phyloP scores from a whole-genome alignment of 2,888 invertebrate species.

The Molorchus minor region DNA sequence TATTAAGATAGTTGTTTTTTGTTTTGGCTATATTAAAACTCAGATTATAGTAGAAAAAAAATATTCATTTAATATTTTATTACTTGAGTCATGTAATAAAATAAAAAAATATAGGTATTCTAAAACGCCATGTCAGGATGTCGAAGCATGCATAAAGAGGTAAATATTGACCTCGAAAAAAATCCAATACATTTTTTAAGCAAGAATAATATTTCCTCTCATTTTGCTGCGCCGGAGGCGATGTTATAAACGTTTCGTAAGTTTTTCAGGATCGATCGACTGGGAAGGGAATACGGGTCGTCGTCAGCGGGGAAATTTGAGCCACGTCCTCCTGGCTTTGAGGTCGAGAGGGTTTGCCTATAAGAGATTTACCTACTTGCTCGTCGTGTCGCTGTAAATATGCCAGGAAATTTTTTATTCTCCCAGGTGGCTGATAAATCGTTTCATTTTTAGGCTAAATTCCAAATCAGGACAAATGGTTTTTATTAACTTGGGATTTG shows the following conservation, averaged over 20 bases:
- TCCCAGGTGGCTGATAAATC: background rate
- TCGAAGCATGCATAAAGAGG: no score
- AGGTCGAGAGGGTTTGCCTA: conserved; percentile 4
- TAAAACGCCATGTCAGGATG: no score
- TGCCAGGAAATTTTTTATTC: background rate
- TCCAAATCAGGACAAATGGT: background rate
- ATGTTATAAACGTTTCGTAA: background rate
- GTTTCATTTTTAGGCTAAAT: background rate
- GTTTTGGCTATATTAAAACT: no score
- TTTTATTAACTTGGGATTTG: no score
- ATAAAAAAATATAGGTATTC: no score
- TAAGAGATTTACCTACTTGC: background rate
- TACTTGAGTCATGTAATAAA: no score
- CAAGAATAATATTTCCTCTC: background rate
- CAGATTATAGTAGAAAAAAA: no score
- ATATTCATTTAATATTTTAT: no score
- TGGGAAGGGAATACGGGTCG: background rate
- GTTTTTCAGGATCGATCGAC: background rate
- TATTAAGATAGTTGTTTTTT: no score
- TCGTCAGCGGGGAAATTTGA: background rate
- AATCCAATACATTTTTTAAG: background rate
- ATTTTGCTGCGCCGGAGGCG: background rate
- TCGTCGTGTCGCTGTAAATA: conserved; percentile 1
- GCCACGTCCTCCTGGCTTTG: conserved; percentile 1
- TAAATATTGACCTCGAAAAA: background rate